Percentiles rank a stretch among this genome's conserved stretches.
phyloP scores from a whole-genome alignment of 1,140 invertebrate species.

The Camponotus floridanus region DNA sequence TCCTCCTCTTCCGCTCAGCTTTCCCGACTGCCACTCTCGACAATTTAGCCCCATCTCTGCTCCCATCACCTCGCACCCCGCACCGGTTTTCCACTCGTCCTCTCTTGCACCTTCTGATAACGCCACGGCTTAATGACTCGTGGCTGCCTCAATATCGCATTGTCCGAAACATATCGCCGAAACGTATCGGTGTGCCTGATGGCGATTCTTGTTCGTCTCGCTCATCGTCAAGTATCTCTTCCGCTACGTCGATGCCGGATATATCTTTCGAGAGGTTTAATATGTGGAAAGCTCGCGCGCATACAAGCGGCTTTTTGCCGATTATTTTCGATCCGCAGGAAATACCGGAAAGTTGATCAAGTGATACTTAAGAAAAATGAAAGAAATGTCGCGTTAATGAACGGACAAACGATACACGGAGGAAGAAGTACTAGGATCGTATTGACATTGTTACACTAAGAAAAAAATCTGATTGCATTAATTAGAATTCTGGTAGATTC shows the following conservation, averaged over 20 bases:
- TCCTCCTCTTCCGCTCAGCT: constrained; percentile 66
- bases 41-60: constrained; percentile 79
- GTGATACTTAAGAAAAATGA: constrained; percentile 30
- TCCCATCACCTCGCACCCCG: constrained; percentile 35
- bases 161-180: constrained; percentile 53
- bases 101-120: constrained; percentile 74
- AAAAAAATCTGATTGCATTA: too few relatives aligned
- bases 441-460: constrained; percentile 48
- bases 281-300: constrained; percentile 78
- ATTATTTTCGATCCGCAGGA: constrained; percentile 78
- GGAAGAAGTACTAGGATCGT: background rate
- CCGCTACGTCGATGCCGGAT: constrained; percentile 61
- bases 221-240: constrained; percentile 45
- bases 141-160: constrained; percentile 78
- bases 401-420: background rate
- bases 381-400: constrained; percentile 24
- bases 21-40: constrained; percentile 80
- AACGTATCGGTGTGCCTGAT: constrained; percentile 20
- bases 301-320: constrained; percentile 80
- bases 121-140: constrained; percentile 78
- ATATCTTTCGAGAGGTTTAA: constrained; percentile 78
- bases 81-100: constrained; percentile 69
- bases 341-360: constrained; percentile 63
- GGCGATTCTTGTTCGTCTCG: constrained; percentile 43
- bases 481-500: too few relatives aligned